These are phyloP conservation scores for Ptychadena robeensis DNA, from an alignment of 2,797 vertebrate species.

Conservation along the genomic window DNA sequence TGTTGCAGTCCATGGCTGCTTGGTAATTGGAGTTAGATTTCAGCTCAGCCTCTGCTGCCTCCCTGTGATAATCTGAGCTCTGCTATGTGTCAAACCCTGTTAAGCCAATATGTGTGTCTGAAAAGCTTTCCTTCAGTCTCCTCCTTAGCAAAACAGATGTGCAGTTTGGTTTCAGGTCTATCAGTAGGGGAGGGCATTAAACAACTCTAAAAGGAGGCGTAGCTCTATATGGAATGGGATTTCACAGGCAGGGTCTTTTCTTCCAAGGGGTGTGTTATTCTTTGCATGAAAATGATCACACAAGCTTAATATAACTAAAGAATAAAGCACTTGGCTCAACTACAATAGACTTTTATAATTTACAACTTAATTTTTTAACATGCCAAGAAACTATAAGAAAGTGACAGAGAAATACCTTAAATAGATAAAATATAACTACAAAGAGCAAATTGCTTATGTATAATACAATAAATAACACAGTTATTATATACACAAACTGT, in stretches of 20 bases:
- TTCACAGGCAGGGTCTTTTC: conserved; percentile 34
- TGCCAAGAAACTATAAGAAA: neutral
- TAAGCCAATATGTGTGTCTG: conserved; percentile 17
- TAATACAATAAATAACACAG: neutral
- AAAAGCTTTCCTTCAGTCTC: conserved; percentile 1
- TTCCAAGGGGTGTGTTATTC: conserved; percentile 19
- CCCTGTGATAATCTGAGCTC: conserved; percentile 9
- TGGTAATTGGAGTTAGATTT: conserved; percentile 8
- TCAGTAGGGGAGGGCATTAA: conserved; percentile 19
- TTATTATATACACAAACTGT: too few relatives aligned
- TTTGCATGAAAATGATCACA: conserved; percentile 20
- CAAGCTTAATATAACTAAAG: neutral
- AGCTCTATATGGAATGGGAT: conserved; percentile 19
- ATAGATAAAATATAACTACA: neutral
- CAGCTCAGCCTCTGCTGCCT: conserved; percentile 25
- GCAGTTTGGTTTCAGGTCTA: conserved; percentile 38
- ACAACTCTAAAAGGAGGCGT: conserved; percentile 44
- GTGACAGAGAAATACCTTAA: neutral
- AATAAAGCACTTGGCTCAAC: neutral
- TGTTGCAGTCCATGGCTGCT: conserved; percentile 48
- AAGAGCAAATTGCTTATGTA: neutral
- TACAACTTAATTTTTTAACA: neutral
- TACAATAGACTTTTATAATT: neutral
- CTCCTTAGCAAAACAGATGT: conserved; percentile 16
- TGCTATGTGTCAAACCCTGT: conserved; percentile 31